A percentile compares a stretch with the other conserved stretches of the same genome.
Evolutionary conservation across 2,113 vertebrate genomes (phyloP).

Genomic region (Psittacus erithacus): DNA sequence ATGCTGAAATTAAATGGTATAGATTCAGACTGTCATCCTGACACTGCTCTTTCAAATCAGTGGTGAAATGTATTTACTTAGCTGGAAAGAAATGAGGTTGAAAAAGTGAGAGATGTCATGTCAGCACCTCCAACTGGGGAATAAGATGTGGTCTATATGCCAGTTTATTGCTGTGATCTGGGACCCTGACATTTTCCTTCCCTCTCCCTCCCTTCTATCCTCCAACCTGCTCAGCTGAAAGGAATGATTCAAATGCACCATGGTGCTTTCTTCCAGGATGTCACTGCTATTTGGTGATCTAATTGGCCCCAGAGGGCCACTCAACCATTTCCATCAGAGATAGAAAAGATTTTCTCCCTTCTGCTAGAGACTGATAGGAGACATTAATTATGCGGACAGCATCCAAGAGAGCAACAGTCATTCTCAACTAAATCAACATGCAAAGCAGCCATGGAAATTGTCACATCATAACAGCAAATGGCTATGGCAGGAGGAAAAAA

Average conservation of each 20-base stretch:
- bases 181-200: slow-evolving; percentile 8
- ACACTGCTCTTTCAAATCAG: background rate
- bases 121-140: slow-evolving; percentile 10
- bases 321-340: slow-evolving; percentile 51
- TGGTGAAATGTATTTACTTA: slow-evolving; percentile 9
- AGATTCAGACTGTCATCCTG: background rate
- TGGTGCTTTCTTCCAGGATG: slow-evolving; percentile 26
- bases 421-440: slow-evolving; percentile 28
- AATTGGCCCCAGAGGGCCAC: slow-evolving; percentile 45
- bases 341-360: slow-evolving; percentile 31
- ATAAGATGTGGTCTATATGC: background rate
- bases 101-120: slow-evolving; percentile 1
- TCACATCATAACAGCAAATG: background rate
- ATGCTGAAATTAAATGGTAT: slow-evolving; percentile 19
- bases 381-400: slow-evolving; percentile 19
- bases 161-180: slow-evolving; percentile 22
- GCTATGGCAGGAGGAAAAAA: background rate
- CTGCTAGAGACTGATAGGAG: slow-evolving; percentile 24
- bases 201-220: background rate
- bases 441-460: background rate
- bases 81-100: background rate
- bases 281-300: slow-evolving; percentile 55
- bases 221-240: background rate
- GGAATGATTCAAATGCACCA: slow-evolving; percentile 17
- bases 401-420: background rate